Evolutionary conservation across 2,888 invertebrate genomes (phyloP), one percentile per base, ranked within the genome.

Genomic region (Drosophila monieri): DNA sequence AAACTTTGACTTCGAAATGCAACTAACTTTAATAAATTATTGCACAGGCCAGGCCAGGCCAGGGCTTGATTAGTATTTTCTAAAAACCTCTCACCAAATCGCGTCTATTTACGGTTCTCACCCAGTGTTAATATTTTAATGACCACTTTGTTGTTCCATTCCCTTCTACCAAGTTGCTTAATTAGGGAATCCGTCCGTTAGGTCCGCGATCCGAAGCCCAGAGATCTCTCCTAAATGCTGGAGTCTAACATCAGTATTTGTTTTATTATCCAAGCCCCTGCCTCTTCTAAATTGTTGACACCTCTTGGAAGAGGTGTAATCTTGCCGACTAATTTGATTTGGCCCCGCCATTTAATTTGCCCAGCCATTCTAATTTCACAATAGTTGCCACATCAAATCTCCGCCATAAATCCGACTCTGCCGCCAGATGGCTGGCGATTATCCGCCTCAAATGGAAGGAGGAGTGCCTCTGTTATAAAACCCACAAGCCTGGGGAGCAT

Each of bases 401-500:
- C 25, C 35, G 9, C 58, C 35, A 70, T 54, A 48, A 74, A 67
- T 47, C 59, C 25, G 15, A 27, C 32, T n/a, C 46, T 30, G 37
- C 14, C 37, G 37, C 14, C 37, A 58, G 41, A 47, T 70, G 57
- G 48, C 41, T 23, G 46, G 60, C 68, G 75, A 85, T 81, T 81
- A 80, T 71, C 75, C 71, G 44, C 18, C 35, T 15, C 30, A 8
- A 15, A 18, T 10, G 46, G 14, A 15, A 14, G 14, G 14, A 25
- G 35, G 54, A 52, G 84, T 77, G n/a, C n/a, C n/a, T 32, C 32
- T 32, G 76, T 80, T 80, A 83, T 85, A 81, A 80, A 77, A 84
- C 64, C 66, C 65, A 70, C 58, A 74, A 74, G 72, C 56, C 74
- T 21, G 49, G 49, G 62, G 69, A 73, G 69, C 32, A 18, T 62